A percentile compares a stretch with the other conserved stretches of the same genome.
These are phyloP conservation scores for Phyto melanocephala DNA, from an alignment of 2,888 invertebrate species.

Conservation along the genomic window DNA sequence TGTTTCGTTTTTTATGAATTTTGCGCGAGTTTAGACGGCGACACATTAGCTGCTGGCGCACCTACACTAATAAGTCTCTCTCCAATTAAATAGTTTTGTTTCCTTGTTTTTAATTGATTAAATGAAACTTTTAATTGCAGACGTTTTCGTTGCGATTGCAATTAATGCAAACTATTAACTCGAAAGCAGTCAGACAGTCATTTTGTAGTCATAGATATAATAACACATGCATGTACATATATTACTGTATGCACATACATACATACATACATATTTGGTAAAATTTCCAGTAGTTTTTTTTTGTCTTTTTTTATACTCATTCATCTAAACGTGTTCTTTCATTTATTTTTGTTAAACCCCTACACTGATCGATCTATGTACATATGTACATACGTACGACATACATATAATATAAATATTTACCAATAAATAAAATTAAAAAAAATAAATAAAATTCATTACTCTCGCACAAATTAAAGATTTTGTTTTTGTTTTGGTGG, in stretches of 20 bases:
- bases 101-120: slow-evolving; percentile 14
- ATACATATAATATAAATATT: neutral
- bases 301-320: no score
- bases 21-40: neutral
- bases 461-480: slow-evolving; percentile 39
- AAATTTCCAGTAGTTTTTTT: no score
- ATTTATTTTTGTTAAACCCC: no score
- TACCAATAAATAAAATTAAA: slow-evolving; percentile 9
- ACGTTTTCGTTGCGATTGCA: slow-evolving; percentile 1
- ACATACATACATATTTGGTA: no score
- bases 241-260: no score
- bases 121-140: slow-evolving; percentile 9
- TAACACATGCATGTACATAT: no score
- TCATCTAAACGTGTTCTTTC: no score
- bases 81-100: neutral
- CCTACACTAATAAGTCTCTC: neutral
- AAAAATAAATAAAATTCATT: slow-evolving; percentile 42
- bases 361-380: no score
- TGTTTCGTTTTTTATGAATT: no score
- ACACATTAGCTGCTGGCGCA: neutral
- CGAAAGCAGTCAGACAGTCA: no score
- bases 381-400: neutral
- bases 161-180: neutral
- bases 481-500: slow-evolving; percentile 1
- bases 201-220: no score